Evolutionary conservation across 2,888 invertebrate species (phyloP).

Genomic region (Zaprionus lineosus): DNA sequence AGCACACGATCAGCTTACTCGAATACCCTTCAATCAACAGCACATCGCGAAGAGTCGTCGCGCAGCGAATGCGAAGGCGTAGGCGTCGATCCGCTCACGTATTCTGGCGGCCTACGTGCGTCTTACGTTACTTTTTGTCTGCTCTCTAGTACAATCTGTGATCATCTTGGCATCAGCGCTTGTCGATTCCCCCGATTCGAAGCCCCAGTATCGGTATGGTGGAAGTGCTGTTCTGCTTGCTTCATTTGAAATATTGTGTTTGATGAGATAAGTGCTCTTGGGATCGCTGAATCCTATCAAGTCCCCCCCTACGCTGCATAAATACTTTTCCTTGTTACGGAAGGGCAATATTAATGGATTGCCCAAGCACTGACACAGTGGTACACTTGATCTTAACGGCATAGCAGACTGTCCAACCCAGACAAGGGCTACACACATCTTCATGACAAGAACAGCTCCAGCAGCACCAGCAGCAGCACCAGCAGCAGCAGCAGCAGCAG

Average conservation of each 20-base stretch:
- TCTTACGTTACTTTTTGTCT: conserved; percentile 58
- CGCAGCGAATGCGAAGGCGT: conserved; percentile 3
- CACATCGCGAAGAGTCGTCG: conserved; percentile 41
- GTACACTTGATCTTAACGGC: conserved; percentile 44
- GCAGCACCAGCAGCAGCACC: too few relatives aligned
- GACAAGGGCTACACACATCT: neutral
- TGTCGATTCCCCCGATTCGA: too few relatives aligned
- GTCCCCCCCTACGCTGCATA: too few relatives aligned
- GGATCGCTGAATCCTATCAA: too few relatives aligned
- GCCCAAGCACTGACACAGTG: neutral
- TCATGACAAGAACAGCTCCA: conserved; percentile 9
- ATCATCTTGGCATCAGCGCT: too few relatives aligned
- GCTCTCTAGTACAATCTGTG: too few relatives aligned
- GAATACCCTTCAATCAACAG: conserved; percentile 70
- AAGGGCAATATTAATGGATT: too few relatives aligned
- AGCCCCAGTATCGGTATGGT: too few relatives aligned
- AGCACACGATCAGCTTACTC: conserved; percentile 44
- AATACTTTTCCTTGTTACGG: too few relatives aligned
- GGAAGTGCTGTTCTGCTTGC: too few relatives aligned
- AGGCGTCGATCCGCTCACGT: conserved; percentile 16
- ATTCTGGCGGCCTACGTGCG: conserved; percentile 59
- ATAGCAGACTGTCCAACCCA: conserved; percentile 14
- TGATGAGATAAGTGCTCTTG: too few relatives aligned
- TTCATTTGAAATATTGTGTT: too few relatives aligned
- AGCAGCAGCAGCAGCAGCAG: conserved; percentile 28